Evolutionary conservation across 2,888 invertebrate genomes (phyloP), one percentile per base, ranked within the genome.

Genomic region (Craniophora ligustri): DNA sequence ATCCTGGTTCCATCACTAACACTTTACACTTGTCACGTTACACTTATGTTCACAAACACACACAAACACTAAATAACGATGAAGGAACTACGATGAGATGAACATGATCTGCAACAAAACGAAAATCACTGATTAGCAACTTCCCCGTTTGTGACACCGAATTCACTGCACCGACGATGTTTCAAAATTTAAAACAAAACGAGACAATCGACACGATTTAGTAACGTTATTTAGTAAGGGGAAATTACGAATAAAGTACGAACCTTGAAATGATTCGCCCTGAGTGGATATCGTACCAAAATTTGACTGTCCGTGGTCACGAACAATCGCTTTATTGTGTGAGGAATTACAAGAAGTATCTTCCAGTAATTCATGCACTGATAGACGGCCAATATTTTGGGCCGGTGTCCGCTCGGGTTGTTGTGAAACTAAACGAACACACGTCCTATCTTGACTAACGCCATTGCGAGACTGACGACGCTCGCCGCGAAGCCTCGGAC

Each of bases 281-380:
- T 86, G 92, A 93, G 93, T 87, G 93, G 93, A 93, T 92, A 93
- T 93, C 93, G 93, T 91, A 91, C 93, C 93, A 93, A 94, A 93
- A 93, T 89, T 91, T 92, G 92, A 88, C 93, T 89, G 91, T 89
- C 92, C 91, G 92, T 92, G 82, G 70, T 88, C 82, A 83, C 87
- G 87, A 86, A 82, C 78, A 78, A 74, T 86, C 83, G 88, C 81
- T 86, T 78, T 82, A 58, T 81, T 81, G 70, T 80, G 82, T 82
- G 81, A 72, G 60, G 89, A 91, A 92, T 92, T 90, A 92, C 91
- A 80, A 82, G 88, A 92, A 87, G 72, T 76, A 66, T 83, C 80
- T 87, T 84, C 89, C 76, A 81, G 91, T 92, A 93, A 92, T 89
- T 92, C 89, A 82, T 85, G 82, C 89, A 89, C 87, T 85, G 79